phyloP scores from a whole-genome alignment of 2,888 invertebrate species.

The Mycalesis mineus region DNA sequence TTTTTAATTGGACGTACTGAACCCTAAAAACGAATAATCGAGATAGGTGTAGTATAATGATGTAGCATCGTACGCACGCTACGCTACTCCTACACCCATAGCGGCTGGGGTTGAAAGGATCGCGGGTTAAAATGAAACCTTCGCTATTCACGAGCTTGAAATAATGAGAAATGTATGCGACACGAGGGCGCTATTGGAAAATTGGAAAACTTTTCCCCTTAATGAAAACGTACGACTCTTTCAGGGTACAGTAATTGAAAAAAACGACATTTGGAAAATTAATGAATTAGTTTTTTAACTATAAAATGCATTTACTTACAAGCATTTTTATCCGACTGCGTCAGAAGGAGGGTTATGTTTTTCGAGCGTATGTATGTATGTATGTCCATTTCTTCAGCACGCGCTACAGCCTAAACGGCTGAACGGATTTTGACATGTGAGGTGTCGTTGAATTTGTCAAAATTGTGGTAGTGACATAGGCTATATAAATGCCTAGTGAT shows the following conservation, averaged over 20 bases:
- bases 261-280: not conserved
- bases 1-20: too few species aligned
- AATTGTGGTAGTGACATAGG: too few species aligned
- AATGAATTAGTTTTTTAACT: not conserved
- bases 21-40: too few species aligned
- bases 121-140: not conserved
- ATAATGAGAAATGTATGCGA: not conserved
- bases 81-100: not conserved
- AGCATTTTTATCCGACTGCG: not conserved
- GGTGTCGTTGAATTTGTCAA: too few species aligned
- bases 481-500: too few species aligned
- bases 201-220: conserved; percentile 1
- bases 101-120: not conserved
- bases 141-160: not conserved
- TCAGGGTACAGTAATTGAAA: not conserved
- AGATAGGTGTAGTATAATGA: too few species aligned
- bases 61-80: too few species aligned
- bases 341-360: too few species aligned
- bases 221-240: conserved; percentile 5
- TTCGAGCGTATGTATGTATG: too few species aligned
- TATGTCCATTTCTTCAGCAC: too few species aligned
- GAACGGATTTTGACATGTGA: too few species aligned
- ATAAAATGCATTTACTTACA: not conserved
- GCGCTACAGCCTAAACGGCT: too few species aligned
- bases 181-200: not conserved